phyloP scores from a whole-genome alignment of 2,113 vertebrate genomes.

The Ascaphus truei region DNA sequence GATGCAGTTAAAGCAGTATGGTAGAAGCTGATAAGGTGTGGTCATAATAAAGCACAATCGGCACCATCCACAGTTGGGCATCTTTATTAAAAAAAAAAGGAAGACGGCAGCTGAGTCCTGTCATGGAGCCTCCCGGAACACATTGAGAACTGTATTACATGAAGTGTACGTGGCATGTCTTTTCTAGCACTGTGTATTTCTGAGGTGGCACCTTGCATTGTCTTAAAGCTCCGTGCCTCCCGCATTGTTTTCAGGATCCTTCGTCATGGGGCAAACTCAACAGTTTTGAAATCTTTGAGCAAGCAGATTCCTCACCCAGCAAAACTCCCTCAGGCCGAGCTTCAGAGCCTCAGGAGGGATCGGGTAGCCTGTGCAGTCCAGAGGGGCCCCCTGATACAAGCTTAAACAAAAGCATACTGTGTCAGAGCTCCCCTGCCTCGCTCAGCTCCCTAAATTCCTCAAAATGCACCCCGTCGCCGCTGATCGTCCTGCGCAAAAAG shows the following conservation, averaged over 20 bases:
- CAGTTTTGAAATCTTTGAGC: slow-evolving; percentile 72
- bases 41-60: too few species aligned
- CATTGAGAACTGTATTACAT: too few species aligned
- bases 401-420: slow-evolving; percentile 55
- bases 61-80: too few species aligned
- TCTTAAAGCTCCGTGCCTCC: slow-evolving; percentile 72
- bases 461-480: slow-evolving; percentile 56
- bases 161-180: slow-evolving; percentile 41
- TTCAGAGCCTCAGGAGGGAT: slow-evolving; percentile 58
- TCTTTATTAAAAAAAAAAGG: too few species aligned
- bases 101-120: too few species aligned
- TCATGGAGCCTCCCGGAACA: too few species aligned
- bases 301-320: slow-evolving; percentile 64
- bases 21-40: too few species aligned
- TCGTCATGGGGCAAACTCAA: slow-evolving; percentile 75
- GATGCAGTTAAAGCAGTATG: too few species aligned
- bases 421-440: slow-evolving; percentile 58
- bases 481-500: slow-evolving; percentile 67
- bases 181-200: slow-evolving; percentile 48
- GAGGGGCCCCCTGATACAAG: slow-evolving; percentile 55
- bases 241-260: slow-evolving; percentile 82
- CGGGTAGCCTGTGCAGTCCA: slow-evolving; percentile 54
- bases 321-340: slow-evolving; percentile 60
- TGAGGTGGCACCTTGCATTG: slow-evolving; percentile 55
- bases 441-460: slow-evolving; percentile 57